Percentiles rank a stretch among this genome's conserved stretches.
These are phyloP conservation scores for Drosophila pallidifrons DNA, from an alignment of 1,140 invertebrate genomes.

Conservation along the genomic window DNA sequence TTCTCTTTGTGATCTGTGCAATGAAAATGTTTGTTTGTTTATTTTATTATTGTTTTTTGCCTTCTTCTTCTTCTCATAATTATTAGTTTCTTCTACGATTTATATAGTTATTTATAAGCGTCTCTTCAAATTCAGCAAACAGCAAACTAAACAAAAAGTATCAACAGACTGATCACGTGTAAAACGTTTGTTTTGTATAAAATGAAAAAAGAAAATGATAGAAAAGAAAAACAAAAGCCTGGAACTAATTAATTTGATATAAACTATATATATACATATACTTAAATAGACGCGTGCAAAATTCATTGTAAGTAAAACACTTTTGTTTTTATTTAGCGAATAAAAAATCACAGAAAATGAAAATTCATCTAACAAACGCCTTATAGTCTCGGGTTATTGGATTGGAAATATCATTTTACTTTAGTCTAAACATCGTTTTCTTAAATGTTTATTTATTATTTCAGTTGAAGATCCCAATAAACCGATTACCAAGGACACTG, in stretches of 20 bases:
- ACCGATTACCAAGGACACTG: conserved; percentile 22
- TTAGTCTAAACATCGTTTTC: conserved; percentile 2
- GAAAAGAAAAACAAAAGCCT: conserved; percentile 37
- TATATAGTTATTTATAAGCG: conserved; percentile 64
- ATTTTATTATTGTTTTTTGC: conserved; percentile 36
- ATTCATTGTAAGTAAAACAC: conserved; percentile 55
- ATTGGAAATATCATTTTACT: neutral
- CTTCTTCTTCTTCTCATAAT: conserved; percentile 53
- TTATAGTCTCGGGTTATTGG: conserved; percentile 12
- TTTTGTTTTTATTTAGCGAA: conserved; percentile 54
- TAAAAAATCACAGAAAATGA: conserved; percentile 56
- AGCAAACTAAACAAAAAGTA: conserved; percentile 29
- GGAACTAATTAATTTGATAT: conserved; percentile 49
- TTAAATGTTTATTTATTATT: conserved; percentile 43
- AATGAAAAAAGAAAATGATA: conserved; percentile 43
- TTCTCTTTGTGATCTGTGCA: conserved; percentile 51
- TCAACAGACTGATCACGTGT: conserved; percentile 72
- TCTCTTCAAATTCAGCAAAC: conserved; percentile 53
- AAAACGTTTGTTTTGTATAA: conserved; percentile 77
- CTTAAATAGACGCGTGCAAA: conserved; percentile 56
- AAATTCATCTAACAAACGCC: conserved; percentile 4
- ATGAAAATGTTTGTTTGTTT: conserved; percentile 44
- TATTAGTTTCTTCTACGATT: conserved; percentile 59
- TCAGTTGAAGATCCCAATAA: conserved; percentile 55
- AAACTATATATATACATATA: conserved; percentile 14